Percentiles rank a stretch among this genome's conserved stretches.
phyloP scores from a whole-genome alignment of 2,888 invertebrate species.

The Polydrusus tereticollis region DNA sequence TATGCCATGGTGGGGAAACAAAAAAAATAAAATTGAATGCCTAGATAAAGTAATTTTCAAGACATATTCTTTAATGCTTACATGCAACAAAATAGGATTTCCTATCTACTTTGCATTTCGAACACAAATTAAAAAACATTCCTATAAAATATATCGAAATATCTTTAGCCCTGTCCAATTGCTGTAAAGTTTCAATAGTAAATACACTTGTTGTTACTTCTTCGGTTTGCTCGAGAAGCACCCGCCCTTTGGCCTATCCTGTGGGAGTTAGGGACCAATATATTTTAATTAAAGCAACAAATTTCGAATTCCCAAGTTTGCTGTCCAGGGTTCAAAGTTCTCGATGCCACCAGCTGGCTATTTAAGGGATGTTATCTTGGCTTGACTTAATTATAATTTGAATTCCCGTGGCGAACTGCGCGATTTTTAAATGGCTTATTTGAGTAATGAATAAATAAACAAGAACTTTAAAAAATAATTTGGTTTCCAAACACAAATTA shows the following conservation, averaged over 20 bases:
- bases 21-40: too few relatives aligned
- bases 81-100: too few relatives aligned
- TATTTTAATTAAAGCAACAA: conserved; percentile 16
- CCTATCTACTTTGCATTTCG: too few relatives aligned
- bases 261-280: not conserved
- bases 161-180: too few relatives aligned
- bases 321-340: conserved; percentile 4
- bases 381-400: conserved; percentile 2
- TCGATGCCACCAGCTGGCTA: conserved; percentile 7
- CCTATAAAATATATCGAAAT: too few relatives aligned
- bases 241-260: not conserved
- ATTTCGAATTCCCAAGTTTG: conserved; percentile 4
- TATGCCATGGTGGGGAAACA: not conserved
- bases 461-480: too few relatives aligned
- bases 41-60: too few relatives aligned
- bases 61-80: too few relatives aligned
- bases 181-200: not conserved
- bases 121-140: too few relatives aligned
- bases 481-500: too few relatives aligned
- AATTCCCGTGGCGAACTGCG: not conserved
- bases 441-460: too few relatives aligned
- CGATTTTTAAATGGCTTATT: not conserved
- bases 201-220: conserved; percentile 7
- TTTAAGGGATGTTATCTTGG: conserved; percentile 7
- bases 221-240: not conserved